phyloP scores from a whole-genome alignment of 2,113 vertebrate species.

The Lophochroa leadbeateri region DNA sequence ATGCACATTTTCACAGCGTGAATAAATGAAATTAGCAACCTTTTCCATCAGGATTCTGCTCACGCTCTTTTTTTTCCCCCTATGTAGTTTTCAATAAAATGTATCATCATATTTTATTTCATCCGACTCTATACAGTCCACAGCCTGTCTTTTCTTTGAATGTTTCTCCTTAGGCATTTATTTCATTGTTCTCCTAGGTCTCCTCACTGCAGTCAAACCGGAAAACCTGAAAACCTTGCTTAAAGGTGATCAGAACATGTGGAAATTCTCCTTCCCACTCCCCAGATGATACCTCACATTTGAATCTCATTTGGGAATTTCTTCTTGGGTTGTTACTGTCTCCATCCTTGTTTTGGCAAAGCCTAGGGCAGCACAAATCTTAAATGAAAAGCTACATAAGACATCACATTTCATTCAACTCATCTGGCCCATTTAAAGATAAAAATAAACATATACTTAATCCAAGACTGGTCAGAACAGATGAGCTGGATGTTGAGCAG shows the following conservation, averaged over 20 bases:
- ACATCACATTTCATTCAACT: not conserved
- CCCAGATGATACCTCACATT: not conserved
- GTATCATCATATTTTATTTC: not conserved
- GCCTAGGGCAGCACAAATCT: not conserved
- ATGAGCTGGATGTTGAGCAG: not conserved
- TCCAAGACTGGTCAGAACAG: not conserved
- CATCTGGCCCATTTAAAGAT: not conserved
- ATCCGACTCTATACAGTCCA: not conserved
- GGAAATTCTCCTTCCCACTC: not conserved
- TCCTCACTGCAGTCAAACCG: not conserved
- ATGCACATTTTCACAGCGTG: not conserved
- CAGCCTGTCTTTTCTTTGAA: not conserved
- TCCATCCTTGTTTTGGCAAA: not conserved
- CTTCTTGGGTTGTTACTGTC: not conserved
- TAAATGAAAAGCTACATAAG: not conserved
- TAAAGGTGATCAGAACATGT: not conserved
- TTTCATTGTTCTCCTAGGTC: not conserved
- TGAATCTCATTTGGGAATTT: not conserved
- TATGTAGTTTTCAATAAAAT: not conserved
- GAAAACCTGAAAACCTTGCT: not conserved
- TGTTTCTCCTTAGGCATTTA: not conserved
- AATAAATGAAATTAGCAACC: constrained; percentile 9
- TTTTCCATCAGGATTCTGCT: not conserved
- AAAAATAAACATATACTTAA: not conserved
- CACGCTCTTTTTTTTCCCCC: not conserved